Conservation (phyloP, 2,888 invertebrate genomes). For the Mesorhabditis spiculigera region DNA sequence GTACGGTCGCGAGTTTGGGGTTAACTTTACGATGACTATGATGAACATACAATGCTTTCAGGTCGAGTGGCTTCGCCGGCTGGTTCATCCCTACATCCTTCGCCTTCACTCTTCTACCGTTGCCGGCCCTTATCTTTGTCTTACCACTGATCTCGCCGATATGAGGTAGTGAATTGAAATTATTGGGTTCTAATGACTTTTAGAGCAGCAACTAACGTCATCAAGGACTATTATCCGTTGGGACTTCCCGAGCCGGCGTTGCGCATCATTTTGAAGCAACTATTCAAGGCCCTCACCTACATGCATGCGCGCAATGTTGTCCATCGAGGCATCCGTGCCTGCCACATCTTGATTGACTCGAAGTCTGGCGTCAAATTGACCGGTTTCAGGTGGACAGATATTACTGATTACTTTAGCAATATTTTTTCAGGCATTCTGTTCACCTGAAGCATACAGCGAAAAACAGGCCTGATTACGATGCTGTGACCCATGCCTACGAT, state of each 20-base stretch:
- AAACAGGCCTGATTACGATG: neutral
- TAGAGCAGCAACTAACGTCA: neutral
- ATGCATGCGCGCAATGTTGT: conserved; percentile 79
- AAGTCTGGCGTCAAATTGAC: conserved; percentile 24
- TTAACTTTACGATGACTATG: no score
- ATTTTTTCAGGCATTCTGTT: no score
- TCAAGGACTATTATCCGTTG: conserved; percentile 16
- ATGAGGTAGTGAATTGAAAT: conserved; percentile 5
- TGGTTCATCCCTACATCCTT: conserved; percentile 22
- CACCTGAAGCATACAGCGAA: neutral
- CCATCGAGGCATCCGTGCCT: conserved; percentile 65
- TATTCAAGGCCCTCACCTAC: conserved; percentile 77
- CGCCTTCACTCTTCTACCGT: conserved; percentile 23
- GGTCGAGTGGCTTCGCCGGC: no score
- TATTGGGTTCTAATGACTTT: neutral
- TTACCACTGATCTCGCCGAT: conserved; percentile 19
- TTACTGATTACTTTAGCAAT: no score
- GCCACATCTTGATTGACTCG: conserved; percentile 29
- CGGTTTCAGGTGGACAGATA: conserved; percentile 28
- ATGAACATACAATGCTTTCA: no score
- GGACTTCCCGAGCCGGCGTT: conserved; percentile 81
- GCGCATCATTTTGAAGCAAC: conserved; percentile 75
- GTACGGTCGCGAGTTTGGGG: no score
- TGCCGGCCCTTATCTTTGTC: conserved; percentile 15
- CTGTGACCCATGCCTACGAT: conserved; percentile 71